phyloP scores from a whole-genome alignment of 1,140 invertebrate species.

The Drosophila ambigua region DNA sequence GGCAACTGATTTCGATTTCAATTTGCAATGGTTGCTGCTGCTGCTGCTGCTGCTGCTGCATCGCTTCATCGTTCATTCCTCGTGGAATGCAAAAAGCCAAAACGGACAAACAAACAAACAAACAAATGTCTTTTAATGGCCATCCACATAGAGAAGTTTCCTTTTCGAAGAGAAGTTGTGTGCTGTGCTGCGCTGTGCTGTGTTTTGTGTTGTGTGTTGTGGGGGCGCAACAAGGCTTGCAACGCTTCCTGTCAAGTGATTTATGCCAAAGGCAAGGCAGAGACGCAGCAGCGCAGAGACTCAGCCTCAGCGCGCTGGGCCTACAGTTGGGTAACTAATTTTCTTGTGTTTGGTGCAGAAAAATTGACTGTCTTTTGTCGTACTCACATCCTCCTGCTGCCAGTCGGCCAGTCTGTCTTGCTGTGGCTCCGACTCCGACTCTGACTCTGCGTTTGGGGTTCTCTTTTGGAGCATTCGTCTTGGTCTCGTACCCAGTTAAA shows the following conservation, averaged over 20 bases:
- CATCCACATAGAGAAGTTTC: conserved; percentile 60
- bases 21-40: conserved; percentile 66
- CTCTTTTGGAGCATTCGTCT: conserved; percentile 39
- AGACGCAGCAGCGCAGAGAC: conserved; percentile 30
- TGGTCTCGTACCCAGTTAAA: conserved; percentile 33
- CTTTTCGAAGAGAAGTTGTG: conserved; percentile 6
- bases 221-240: conserved; percentile 79
- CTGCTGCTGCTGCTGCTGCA: too few species aligned
- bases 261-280: conserved; percentile 75
- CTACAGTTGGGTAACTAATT: conserved; percentile 63
- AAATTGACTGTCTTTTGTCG: conserved; percentile 77
- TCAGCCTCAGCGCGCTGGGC: conserved; percentile 19
- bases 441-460: conserved; percentile 41
- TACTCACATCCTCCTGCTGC: conserved; percentile 14
- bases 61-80: conserved; percentile 38
- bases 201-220: conserved; percentile 53
- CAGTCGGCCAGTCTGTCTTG: conserved; percentile 11
- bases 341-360: conserved; percentile 76
- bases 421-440: too few species aligned
- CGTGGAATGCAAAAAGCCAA: conserved; percentile 63
- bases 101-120: conserved; percentile 48
- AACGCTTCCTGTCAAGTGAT: conserved; percentile 82
- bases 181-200: conserved; percentile 16
- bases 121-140: conserved; percentile 81
- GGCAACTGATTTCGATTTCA: conserved; percentile 80